Evolutionary conservation across 2,888 invertebrate genomes (phyloP), one percentile per base, ranked within the genome.

Genomic region (Reticulitermes lucifugus): DNA sequence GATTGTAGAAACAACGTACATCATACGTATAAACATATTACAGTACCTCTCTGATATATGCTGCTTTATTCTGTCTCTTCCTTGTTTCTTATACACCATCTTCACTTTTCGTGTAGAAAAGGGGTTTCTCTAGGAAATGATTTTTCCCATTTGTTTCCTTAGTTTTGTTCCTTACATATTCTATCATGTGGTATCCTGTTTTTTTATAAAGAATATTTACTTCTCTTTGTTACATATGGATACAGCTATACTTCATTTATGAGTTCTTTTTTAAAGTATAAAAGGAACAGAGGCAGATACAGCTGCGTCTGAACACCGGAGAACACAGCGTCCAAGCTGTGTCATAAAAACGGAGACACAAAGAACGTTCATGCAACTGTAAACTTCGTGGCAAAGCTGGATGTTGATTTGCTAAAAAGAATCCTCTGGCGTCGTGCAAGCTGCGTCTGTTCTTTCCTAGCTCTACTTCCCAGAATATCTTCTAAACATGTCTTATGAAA

Each of bases 101-200:
- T 65, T 65, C 25, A n/a, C 65, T 65, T 65, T 65, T 65, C 65
- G 65, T 25, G 25, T 10, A 65, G n/a, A 65, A 65, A 25, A 65
- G 65, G 25, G n/a, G 25, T 25, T n/a, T 65, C n/a, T 65, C 65
- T n/a, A 21, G 22, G 60, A 60, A 60, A 60, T 18, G n/a, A n/a
- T 65, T 65, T 65, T n/a, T 25, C 25, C 25, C 65, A 10, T n/a
- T n/a, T 65, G n/a, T 65, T 25, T 25, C 65, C 65, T 65, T 65
- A 65, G 65, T n/a, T 65, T 65, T 65, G 65, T 55, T 55, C 55
- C 55, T 55, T 55, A 55, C 55, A 55, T 65, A 65, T 65, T 65
- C 65, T 65, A 65, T 65, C 65, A 65, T 65, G 65, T 25, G 65
- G 65, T 65, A 65, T n/a, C 65, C 25, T 35, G 35, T 35, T 35